Conservation (phyloP, 1,140 invertebrate genomes). For the Scaptomyza pallida region DNA sequence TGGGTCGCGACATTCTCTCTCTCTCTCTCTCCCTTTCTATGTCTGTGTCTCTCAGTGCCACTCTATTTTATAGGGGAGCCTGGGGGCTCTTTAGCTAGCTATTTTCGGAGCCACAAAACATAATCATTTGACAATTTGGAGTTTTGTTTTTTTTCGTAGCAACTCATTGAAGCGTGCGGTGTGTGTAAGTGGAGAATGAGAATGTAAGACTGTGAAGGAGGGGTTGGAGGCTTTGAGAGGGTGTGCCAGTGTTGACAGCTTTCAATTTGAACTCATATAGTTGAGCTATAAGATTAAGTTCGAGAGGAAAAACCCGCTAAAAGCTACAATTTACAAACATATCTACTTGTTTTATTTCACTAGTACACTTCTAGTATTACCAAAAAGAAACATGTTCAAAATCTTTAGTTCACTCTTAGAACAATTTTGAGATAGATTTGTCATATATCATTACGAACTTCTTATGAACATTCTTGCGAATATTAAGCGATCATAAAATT, state of each 20-base stretch:
- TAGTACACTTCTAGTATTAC: too few relatives aligned
- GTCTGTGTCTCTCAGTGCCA: background rate
- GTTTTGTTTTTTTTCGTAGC: slow-evolving; percentile 1
- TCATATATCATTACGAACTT: too few relatives aligned
- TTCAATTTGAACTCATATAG: background rate
- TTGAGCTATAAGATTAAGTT: background rate
- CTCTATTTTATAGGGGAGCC: background rate
- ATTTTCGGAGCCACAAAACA: slow-evolving; percentile 43
- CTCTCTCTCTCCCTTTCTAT: background rate
- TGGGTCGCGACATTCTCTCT: slow-evolving; percentile 1
- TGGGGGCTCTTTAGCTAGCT: slow-evolving; percentile 6
- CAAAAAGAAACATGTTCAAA: too few relatives aligned
- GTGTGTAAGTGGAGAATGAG: background rate
- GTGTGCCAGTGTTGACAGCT: background rate
- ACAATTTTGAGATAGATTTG: too few relatives aligned
- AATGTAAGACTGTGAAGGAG: background rate
- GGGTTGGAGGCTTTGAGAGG: background rate
- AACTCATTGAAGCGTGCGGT: slow-evolving; percentile 19
- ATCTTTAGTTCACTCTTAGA: too few relatives aligned
- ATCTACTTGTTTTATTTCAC: too few relatives aligned
- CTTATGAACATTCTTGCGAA: too few relatives aligned
- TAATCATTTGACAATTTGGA: slow-evolving; percentile 47
- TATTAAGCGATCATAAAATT: too few relatives aligned
- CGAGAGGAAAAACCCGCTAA: background rate
- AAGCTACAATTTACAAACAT: too few relatives aligned